phyloP scores from a whole-genome alignment of 2,888 invertebrate species.

The Catocala sponsa region DNA sequence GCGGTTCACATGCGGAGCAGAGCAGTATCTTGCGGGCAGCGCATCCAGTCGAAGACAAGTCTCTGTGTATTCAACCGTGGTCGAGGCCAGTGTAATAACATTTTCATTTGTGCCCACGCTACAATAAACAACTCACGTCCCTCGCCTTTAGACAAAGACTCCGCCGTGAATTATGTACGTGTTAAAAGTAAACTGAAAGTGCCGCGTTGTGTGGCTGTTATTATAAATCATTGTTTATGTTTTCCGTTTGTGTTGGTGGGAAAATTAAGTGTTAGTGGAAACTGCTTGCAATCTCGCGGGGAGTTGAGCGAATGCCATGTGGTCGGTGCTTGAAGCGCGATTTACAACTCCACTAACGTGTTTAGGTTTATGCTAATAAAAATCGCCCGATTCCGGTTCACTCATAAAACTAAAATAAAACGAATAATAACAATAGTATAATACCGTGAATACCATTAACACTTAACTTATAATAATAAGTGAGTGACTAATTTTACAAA shows the following conservation, averaged over 20 bases:
- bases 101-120: slow-evolving; percentile 87
- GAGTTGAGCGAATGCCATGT: slow-evolving; percentile 69
- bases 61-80: slow-evolving; percentile 64
- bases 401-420: slow-evolving; percentile 35
- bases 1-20: slow-evolving; percentile 12
- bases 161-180: slow-evolving; percentile 87
- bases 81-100: slow-evolving; percentile 83
- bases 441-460: neutral
- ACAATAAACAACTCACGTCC: slow-evolving; percentile 88
- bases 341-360: slow-evolving; percentile 58
- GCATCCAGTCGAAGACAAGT: slow-evolving; percentile 57
- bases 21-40: slow-evolving; percentile 26
- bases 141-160: slow-evolving; percentile 87
- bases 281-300: slow-evolving; percentile 76
- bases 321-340: slow-evolving; percentile 64
- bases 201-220: slow-evolving; percentile 86
- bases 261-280: slow-evolving; percentile 84
- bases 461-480: neutral
- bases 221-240: slow-evolving; percentile 89
- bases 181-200: slow-evolving; percentile 88
- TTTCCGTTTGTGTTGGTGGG: slow-evolving; percentile 86
- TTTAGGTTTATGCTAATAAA: slow-evolving; percentile 55
- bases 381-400: slow-evolving; percentile 29
- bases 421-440: neutral
- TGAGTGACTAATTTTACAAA: too few species aligned